phyloP scores from a whole-genome alignment of 2,888 invertebrate species.

The Drosophila silvestris region DNA sequence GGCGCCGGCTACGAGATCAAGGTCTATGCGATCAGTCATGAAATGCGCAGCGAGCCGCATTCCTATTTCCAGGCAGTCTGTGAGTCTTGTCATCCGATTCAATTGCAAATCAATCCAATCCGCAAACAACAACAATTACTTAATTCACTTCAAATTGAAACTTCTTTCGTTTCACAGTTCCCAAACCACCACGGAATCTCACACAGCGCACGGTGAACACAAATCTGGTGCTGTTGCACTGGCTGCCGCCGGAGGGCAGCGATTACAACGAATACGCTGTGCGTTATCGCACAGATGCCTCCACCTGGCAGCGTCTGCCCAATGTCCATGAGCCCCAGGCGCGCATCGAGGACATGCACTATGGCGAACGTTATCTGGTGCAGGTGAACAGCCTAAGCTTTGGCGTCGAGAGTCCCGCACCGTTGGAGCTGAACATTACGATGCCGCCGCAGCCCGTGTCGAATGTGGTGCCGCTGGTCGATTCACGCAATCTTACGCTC shows the following conservation, averaged over 20 bases:
- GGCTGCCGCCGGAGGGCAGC: slow-evolving; percentile 89
- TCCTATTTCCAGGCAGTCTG: slow-evolving; percentile 95
- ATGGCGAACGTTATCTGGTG: slow-evolving; percentile 94
- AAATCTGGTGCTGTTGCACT: slow-evolving; percentile 92
- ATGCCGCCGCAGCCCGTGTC: slow-evolving; percentile 95
- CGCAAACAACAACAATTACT: not conserved
- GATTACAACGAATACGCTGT: slow-evolving; percentile 91
- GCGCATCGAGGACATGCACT: slow-evolving; percentile 93
- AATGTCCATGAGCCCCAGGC: slow-evolving; percentile 89
- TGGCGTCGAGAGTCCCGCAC: slow-evolving; percentile 91
- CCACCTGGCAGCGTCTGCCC: slow-evolving; percentile 90
- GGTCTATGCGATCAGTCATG: slow-evolving; percentile 94
- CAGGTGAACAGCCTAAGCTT: slow-evolving; percentile 95
- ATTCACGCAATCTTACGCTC: slow-evolving; percentile 95
- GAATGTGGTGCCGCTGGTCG: slow-evolving; percentile 92
- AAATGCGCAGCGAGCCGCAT: slow-evolving; percentile 92
- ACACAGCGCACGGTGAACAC: slow-evolving; percentile 91
- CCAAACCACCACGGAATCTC: slow-evolving; percentile 92
- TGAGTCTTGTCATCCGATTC: slow-evolving; percentile 86
- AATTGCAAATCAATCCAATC: not conserved
- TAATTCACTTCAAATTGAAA: not conserved
- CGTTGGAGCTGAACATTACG: slow-evolving; percentile 92
- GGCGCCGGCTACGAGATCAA: slow-evolving; percentile 96
- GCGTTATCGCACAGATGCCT: slow-evolving; percentile 91
- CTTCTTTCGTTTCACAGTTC: slow-evolving; percentile 86